phyloP scores from a whole-genome alignment of 1,140 invertebrate genomes.

The Reticulitermes speratus region DNA sequence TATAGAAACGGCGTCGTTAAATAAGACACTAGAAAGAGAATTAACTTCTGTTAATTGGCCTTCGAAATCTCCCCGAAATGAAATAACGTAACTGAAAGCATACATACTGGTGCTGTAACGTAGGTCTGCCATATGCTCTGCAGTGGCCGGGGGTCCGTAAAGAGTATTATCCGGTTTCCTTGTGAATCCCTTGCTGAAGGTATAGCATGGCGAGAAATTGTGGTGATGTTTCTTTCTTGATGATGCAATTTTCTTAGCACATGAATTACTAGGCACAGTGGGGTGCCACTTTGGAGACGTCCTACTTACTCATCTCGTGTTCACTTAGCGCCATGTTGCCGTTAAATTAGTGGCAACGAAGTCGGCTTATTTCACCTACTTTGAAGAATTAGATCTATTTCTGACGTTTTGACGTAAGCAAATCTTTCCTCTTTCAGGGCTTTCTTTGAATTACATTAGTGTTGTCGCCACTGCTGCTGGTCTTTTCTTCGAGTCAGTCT shows the following conservation, averaged over 20 bases:
- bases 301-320: constrained; percentile 8
- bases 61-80: too few relatives aligned
- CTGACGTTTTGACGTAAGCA: constrained; percentile 17
- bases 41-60: too few relatives aligned
- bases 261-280: background rate
- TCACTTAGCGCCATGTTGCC: background rate
- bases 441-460: background rate
- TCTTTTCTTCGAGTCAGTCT: background rate
- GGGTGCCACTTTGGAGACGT: background rate
- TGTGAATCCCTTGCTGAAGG: too few relatives aligned
- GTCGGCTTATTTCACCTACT: background rate
- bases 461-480: background rate
- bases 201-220: background rate
- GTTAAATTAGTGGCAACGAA: background rate
- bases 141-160: too few relatives aligned
- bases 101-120: too few relatives aligned
- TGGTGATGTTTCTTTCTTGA: background rate
- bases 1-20: too few relatives aligned
- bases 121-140: too few relatives aligned
- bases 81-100: too few relatives aligned
- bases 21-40: too few relatives aligned
- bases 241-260: background rate
- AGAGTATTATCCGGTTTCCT: too few relatives aligned
- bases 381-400: background rate
- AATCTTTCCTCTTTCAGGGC: background rate